Percentiles rank a stretch among this genome's conserved stretches.
Evolutionary conservation across 2,797 vertebrate genomes (phyloP).

Genomic region (Chloroceryle inda): DNA sequence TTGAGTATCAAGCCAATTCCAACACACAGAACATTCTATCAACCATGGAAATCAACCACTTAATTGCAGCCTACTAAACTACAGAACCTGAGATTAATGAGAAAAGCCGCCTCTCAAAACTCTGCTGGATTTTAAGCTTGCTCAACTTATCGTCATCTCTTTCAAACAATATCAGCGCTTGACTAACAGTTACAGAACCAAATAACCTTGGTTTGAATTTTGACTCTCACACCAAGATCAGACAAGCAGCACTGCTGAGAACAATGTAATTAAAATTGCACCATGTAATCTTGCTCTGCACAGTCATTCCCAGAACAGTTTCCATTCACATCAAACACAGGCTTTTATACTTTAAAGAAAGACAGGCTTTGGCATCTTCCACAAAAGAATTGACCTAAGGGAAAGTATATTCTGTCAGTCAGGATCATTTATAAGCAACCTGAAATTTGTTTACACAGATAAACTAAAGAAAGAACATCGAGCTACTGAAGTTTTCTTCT

Average conservation of each 20-base stretch:
- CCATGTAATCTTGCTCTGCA: slow-evolving; percentile 50
- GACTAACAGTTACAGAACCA: slow-evolving; percentile 35
- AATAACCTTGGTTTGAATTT: slow-evolving; percentile 55
- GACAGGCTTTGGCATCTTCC: slow-evolving; percentile 41
- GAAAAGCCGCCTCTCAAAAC: neutral
- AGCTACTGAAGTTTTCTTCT: neutral
- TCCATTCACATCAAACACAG: slow-evolving; percentile 56
- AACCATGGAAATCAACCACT: neutral
- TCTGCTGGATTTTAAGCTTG: neutral
- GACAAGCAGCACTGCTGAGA: slow-evolving; percentile 55
- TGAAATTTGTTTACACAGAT: slow-evolving; percentile 67
- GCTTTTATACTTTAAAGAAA: slow-evolving; percentile 70
- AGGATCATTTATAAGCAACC: slow-evolving; percentile 60
- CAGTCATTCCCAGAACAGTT: slow-evolving; percentile 53
- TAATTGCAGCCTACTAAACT: neutral
- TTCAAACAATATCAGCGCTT: slow-evolving; percentile 16
- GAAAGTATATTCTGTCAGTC: slow-evolving; percentile 71
- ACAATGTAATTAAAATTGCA: slow-evolving; percentile 66
- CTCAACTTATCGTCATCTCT: neutral
- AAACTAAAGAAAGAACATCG: slow-evolving; percentile 29
- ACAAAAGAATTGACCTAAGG: slow-evolving; percentile 69
- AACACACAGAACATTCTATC: neutral
- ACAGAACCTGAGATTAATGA: neutral
- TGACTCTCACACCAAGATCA: slow-evolving; percentile 48
- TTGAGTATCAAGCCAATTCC: neutral